Percentiles rank a stretch among this genome's conserved stretches.
Evolutionary conservation across 1,140 invertebrate genomes (phyloP).

Genomic region (Anoplophora glabripennis): DNA sequence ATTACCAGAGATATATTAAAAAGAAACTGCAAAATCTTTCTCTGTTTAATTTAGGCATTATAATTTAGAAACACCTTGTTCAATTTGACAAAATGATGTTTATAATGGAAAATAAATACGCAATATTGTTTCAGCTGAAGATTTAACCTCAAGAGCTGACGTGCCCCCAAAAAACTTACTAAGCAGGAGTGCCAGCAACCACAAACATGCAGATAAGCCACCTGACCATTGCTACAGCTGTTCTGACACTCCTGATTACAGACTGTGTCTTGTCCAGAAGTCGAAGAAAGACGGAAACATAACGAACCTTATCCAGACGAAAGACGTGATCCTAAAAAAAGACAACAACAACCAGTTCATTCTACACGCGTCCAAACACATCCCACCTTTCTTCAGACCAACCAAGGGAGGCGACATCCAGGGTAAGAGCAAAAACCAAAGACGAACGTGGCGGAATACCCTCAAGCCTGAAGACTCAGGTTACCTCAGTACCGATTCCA

Average conservation of each 20-base stretch:
- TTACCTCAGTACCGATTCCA: constrained; percentile 75
- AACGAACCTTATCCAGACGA: constrained; percentile 18
- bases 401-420: constrained; percentile 1
- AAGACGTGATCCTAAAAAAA: constrained; percentile 24
- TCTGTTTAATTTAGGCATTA: too few species aligned
- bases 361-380: constrained; percentile 12
- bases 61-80: too few species aligned
- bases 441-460: constrained; percentile 21
- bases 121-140: background rate
- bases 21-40: too few species aligned
- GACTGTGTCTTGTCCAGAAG: constrained; percentile 24
- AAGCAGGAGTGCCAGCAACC: constrained; percentile 58
- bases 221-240: background rate
- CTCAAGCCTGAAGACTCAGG: constrained; percentile 62
- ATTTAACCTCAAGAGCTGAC: constrained; percentile 43
- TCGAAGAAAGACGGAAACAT: constrained; percentile 20
- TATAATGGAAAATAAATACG: background rate
- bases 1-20: too few species aligned
- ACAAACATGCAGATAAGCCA: constrained; percentile 16
- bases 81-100: too few species aligned
- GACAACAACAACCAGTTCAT: constrained; percentile 19
- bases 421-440: background rate
- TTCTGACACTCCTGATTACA: constrained; percentile 38
- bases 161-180: constrained; percentile 61
- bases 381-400: background rate